Evolutionary conservation across 2,113 vertebrate genomes (phyloP).

Genomic region (Ellobius talpinus): DNA sequence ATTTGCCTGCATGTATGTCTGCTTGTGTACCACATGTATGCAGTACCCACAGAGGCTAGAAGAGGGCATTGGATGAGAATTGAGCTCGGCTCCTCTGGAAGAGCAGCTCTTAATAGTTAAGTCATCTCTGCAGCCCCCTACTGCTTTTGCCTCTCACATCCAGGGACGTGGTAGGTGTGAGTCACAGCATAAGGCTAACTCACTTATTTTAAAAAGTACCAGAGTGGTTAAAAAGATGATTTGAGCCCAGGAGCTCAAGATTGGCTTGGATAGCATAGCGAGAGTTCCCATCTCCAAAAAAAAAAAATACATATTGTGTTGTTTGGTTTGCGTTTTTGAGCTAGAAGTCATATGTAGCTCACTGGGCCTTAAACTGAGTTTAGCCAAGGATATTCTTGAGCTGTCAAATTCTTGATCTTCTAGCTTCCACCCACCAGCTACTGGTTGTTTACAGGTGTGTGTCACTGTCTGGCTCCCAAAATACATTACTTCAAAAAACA

Average conservation of each 20-base stretch:
- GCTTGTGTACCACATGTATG: neutral
- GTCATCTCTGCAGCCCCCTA: neutral
- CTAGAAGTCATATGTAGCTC: neutral
- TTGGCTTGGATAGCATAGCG: neutral
- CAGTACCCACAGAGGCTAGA: neutral
- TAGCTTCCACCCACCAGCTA: neutral
- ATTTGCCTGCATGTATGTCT: neutral
- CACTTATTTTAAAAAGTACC: constrained; percentile 42
- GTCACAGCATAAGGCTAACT: neutral
- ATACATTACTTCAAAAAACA: constrained; percentile 5
- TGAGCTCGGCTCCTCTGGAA: neutral
- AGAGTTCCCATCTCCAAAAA: neutral
- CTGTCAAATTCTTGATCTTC: neutral
- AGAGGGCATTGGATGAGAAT: neutral
- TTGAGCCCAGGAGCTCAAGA: neutral
- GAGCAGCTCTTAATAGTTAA: neutral
- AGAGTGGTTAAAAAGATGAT: neutral
- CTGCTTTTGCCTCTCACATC: neutral
- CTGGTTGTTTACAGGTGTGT: neutral
- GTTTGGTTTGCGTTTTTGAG: neutral
- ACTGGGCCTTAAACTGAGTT: neutral
- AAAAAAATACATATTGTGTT: neutral
- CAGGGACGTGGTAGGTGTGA: neutral
- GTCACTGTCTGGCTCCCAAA: neutral
- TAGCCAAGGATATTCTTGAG: neutral